Evolutionary conservation across 2,888 invertebrate genomes (phyloP), one percentile per base, ranked within the genome.

Genomic region (Phyllotreta cruciferae): DNA sequence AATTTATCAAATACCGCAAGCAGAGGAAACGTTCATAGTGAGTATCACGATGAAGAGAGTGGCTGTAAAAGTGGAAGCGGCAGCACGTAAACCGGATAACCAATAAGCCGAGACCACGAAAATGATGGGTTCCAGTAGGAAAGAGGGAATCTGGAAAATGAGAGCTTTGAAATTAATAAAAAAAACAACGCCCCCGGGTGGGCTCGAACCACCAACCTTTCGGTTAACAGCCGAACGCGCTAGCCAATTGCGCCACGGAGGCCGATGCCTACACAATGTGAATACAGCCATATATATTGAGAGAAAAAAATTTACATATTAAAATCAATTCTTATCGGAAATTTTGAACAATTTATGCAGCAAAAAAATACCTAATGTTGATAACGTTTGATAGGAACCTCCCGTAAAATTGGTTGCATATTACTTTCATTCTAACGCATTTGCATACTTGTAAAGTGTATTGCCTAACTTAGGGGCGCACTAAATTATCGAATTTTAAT

Each of bases 151-250:
- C 13, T 11, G 24, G 13, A 24, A 47, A 53, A 10, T 3, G 3
- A 41, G 10, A 57, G 13, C 0, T 38, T 6, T 14, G 14, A 68
- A 45, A 37, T 53, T 35, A 54, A 80, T 82, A 84, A 86, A 84
- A 86, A 82, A 79, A 74, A 62, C 60, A 56, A 0, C 92, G 92
- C 92, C 92, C 92, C 92, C 92, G 92, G 93, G 93, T 93, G 93
- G 93, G 89, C 92, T 94, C 90, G 94, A 94, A 94, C 94, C 93
- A 93, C 93, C 93, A 93, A 93, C 94, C 94, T 94, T 93, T 94
- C 93, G 94, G 93, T 94, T 94, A 94, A 94, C 94, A 94, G 94
- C 93, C 94, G 93, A 94, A 93, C 94, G 94, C 93, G 93, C 93
- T 94, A 93, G 86, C 93, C 93, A 80, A 92, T 93, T 93, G 93